Base-by-base conservation (phyloP, 2,888 invertebrate genomes). In the Latrodectus hesperus region DNA sequence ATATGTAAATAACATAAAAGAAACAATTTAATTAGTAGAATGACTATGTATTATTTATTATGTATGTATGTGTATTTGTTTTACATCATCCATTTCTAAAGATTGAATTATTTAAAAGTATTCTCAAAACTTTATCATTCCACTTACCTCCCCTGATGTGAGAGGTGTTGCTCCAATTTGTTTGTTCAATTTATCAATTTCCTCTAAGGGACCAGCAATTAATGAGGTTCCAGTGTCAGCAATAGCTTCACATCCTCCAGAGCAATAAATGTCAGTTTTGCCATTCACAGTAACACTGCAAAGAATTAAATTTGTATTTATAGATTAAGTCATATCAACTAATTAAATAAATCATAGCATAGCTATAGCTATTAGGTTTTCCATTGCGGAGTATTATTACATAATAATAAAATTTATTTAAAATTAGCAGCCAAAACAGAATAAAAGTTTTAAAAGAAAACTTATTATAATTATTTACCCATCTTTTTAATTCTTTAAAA, bases 211-310 rank as follows among this genome's bases (percentile, higher is more conserved):
- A 17, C 99, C 99, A 90, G 96, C 98, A 91, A 99, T 95, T 81
- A 99, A 94, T 83, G 98, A 98, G 90, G 99, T 99, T 90, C 98
- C 98, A 60, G 98, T 98, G 93, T 98, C 98, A 26, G 98, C 98
- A 93, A 98, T 98, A 14, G 98, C 98, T 93, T 97, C 94, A 92
- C 99, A 99, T 6, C 98, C 98, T 90, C 94, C 93, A 8, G 93
- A 90, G 92, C 98, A 98, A 92, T 96, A 95, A 72, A 92, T 91
- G 38, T 93, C 91, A 51, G 77, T 89, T 75, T 91, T 90, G 2
- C 93, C 93, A 17, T 93, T 94, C 88, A 96, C 91, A 71, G 91
- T 89, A 9, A 96, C 93, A 14, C 93, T 93, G 11, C 2, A 38
- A 26, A 26, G 0, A 17, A 17, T 9, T 0, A 60, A 16, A 55